A percentile compares a stretch with the other conserved stretches of the same genome.
Evolutionary conservation across 2,888 invertebrate species (phyloP).

Genomic region (Harmothoe impar): DNA sequence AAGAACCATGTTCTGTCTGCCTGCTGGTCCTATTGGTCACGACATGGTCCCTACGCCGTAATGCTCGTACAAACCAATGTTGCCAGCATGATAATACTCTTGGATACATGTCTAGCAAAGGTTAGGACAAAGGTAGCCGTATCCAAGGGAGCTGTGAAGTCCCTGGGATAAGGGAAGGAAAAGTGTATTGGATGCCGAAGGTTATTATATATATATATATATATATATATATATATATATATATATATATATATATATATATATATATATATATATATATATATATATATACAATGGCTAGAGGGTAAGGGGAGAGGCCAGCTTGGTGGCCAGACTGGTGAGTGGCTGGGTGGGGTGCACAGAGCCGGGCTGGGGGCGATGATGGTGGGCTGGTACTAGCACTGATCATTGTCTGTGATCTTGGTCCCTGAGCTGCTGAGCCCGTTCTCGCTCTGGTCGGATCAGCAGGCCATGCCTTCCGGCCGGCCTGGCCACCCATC

Average conservation of each 20-base stretch:
- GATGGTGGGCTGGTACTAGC: not conserved
- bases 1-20: not conserved
- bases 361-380: not conserved
- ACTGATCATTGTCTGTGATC: conserved; percentile 45
- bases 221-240: no score
- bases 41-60: not conserved
- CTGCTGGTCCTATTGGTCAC: not conserved
- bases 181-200: no score
- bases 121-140: no score
- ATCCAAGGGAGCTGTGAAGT: no score
- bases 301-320: no score
- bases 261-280: no score
- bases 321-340: not conserved
- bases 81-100: no score
- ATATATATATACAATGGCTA: no score
- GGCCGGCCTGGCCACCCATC: not conserved
- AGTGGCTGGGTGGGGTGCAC: not conserved
- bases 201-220: no score
- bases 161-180: no score
- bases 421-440: conserved; percentile 12
- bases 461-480: conserved; percentile 13
- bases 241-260: no score
- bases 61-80: not conserved
- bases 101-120: no score
- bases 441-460: not conserved